These are phyloP conservation scores for Minunthozetes semirufus DNA, from an alignment of 2,888 invertebrate genomes.

Conservation along the genomic window DNA sequence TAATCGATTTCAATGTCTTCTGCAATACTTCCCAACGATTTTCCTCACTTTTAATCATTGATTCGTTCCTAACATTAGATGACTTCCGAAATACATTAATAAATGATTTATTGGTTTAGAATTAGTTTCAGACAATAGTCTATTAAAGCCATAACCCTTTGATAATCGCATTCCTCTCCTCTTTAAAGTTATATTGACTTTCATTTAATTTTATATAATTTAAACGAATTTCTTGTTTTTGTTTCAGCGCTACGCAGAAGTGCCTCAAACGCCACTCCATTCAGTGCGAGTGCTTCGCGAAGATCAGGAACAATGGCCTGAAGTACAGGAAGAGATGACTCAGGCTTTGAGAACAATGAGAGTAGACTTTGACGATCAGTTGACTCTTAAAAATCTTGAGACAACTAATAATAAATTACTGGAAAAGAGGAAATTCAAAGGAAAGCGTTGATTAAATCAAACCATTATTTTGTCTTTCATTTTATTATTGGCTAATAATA, in stretches of 20 bases:
- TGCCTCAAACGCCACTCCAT: constrained; percentile 90
- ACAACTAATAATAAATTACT: constrained; percentile 86
- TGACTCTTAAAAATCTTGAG: constrained; percentile 84
- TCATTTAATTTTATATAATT: too few relatives aligned
- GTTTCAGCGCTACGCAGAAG: constrained; percentile 64
- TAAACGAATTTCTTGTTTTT: not conserved
- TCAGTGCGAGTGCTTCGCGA: constrained; percentile 82
- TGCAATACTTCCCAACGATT: too few relatives aligned
- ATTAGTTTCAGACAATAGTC: not conserved
- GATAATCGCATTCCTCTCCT: too few relatives aligned
- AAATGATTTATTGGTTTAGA: not conserved
- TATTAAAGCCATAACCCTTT: not conserved
- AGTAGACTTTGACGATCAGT: constrained; percentile 85
- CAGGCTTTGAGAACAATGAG: constrained; percentile 95
- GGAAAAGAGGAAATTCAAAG: constrained; percentile 61
- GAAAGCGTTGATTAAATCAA: not conserved
- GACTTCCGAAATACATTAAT: not conserved
- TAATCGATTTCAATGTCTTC: too few relatives aligned
- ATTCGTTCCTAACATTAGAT: too few relatives aligned
- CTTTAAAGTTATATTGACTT: too few relatives aligned
- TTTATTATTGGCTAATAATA: not conserved
- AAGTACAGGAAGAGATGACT: constrained; percentile 98
- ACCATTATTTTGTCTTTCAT: not conserved
- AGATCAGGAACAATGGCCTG: constrained; percentile 87
- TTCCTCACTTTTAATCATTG: too few relatives aligned